Conservation (phyloP, 2,888 invertebrate species). For the Pemphredon lugubris region DNA sequence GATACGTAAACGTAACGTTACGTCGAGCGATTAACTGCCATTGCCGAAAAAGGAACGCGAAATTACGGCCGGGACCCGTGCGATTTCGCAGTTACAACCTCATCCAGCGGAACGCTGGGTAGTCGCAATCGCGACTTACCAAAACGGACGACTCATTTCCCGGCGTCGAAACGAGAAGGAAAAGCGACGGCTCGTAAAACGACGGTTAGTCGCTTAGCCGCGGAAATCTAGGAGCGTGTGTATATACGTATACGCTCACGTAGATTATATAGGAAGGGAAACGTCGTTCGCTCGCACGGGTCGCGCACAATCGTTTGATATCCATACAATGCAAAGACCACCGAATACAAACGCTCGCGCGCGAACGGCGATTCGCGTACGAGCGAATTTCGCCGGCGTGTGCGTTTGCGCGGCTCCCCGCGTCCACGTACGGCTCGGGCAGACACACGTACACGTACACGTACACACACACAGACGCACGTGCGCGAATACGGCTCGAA, state of each 20-base stretch:
- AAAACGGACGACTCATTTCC: too few relatives aligned
- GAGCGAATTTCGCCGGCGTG: background rate
- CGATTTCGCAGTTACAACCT: too few relatives aligned
- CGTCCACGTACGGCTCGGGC: background rate
- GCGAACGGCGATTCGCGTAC: slow-evolving; percentile 33
- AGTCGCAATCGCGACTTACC: too few relatives aligned
- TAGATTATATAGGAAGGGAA: slow-evolving; percentile 18
- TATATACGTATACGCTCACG: too few relatives aligned
- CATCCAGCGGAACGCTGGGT: too few relatives aligned
- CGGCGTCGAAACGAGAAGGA: background rate
- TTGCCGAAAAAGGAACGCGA: too few relatives aligned
- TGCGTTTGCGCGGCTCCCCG: background rate
- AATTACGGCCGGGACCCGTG: too few relatives aligned
- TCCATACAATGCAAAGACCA: slow-evolving; percentile 74
- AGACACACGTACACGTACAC: background rate
- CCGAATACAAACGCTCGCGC: slow-evolving; percentile 61
- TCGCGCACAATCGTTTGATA: slow-evolving; percentile 62
- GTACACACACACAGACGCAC: slow-evolving; percentile 10
- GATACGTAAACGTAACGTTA: too few relatives aligned
- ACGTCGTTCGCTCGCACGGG: slow-evolving; percentile 41
- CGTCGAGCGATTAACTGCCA: too few relatives aligned
- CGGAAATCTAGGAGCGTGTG: slow-evolving; percentile 25
- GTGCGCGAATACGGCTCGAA: slow-evolving; percentile 58
- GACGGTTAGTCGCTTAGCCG: slow-evolving; percentile 31
- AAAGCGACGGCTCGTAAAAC: slow-evolving; percentile 14